phyloP scores from a whole-genome alignment of 53 echinoderm and acorn worm species.

The Holothuria leucospilota region DNA sequence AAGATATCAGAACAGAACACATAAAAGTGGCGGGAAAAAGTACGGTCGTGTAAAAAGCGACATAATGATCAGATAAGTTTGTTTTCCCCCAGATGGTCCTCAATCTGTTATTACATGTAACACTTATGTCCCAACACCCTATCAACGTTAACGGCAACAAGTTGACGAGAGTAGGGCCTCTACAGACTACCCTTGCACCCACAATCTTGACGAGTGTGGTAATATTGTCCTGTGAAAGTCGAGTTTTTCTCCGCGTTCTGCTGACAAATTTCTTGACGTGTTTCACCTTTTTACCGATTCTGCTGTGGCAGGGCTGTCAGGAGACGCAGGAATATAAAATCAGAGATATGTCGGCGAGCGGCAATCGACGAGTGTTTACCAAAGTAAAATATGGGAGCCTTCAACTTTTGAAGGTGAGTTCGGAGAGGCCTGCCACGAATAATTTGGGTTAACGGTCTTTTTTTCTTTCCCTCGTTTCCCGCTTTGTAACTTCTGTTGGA shows the following conservation, averaged over 20 bases:
- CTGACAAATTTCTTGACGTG: constrained; percentile 34
- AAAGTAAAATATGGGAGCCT: constrained; percentile 13
- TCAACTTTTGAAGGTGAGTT: constrained; percentile 40
- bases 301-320: constrained; percentile 12
- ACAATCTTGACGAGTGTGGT: constrained; percentile 35
- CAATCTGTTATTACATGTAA: constrained; percentile 30
- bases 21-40: background rate
- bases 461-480: background rate
- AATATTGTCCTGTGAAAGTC: constrained; percentile 17
- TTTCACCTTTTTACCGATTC: constrained; percentile 32
- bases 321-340: constrained; percentile 6
- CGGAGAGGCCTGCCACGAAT: constrained; percentile 36
- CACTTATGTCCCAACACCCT: constrained; percentile 23
- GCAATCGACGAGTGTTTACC: constrained; percentile 25
- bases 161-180: constrained; percentile 7
- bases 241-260: constrained; percentile 7
- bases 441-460: constrained; percentile 32
- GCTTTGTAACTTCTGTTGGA: too few species aligned
- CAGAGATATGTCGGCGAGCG: constrained; percentile 23
- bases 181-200: constrained; percentile 9
- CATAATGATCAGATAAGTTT: background rate
- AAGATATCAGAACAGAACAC: background rate
- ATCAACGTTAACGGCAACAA: too few species aligned
- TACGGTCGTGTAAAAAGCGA: background rate
- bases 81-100: constrained; percentile 1